phyloP scores from a whole-genome alignment of 2,113 vertebrate genomes.

The Empidonax traillii region DNA sequence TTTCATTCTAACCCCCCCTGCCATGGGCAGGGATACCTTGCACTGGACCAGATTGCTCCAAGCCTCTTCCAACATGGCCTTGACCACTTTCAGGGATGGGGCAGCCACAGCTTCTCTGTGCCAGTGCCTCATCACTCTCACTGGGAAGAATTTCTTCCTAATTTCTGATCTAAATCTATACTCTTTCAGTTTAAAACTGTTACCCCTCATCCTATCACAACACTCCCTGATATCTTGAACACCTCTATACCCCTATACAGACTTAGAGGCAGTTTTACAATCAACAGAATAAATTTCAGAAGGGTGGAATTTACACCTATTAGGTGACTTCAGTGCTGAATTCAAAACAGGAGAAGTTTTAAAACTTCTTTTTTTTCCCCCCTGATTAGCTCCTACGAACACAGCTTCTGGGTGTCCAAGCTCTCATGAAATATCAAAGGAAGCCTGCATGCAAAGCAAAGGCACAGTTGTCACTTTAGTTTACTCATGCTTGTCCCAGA shows the following conservation, averaged over 20 bases:
- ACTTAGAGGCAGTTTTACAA: not conserved
- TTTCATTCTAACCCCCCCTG: fast-evolving
- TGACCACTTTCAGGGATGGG: not conserved
- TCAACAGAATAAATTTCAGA: not conserved
- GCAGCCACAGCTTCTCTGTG: not conserved
- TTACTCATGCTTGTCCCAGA: conserved; percentile 23
- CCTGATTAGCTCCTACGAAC: not conserved
- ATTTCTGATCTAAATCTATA: not conserved
- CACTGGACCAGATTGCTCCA: not conserved
- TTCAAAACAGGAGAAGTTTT: not conserved
- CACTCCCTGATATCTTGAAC: not conserved
- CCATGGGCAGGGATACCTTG: fast-evolving
- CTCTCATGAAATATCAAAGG: conserved; percentile 13
- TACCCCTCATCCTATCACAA: not conserved
- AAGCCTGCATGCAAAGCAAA: not conserved
- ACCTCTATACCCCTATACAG: not conserved
- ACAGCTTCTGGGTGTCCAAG: not conserved
- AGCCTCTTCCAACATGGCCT: not conserved
- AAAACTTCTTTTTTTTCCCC: not conserved
- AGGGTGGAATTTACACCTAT: not conserved
- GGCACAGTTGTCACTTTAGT: conserved; percentile 35
- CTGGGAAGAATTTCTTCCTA: not conserved
- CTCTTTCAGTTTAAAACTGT: not conserved
- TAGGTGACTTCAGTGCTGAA: not conserved
- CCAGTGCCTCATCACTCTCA: not conserved